Base-by-base conservation (phyloP, 2,888 invertebrate genomes). In the Andrena bucephala region DNA sequence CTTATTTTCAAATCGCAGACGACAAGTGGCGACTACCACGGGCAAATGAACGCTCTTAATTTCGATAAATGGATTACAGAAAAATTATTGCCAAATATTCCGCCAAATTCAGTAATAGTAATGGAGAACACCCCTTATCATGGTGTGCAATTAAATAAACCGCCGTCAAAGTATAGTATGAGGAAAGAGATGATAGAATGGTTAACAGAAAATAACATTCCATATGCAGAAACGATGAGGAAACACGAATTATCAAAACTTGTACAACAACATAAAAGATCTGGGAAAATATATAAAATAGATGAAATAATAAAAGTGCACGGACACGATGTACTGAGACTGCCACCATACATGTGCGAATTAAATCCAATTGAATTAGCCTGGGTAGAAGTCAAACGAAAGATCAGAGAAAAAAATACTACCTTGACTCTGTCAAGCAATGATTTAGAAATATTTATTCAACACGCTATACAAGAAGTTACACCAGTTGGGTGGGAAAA, bases 111-210 rank as follows among this genome's bases (percentile, higher is more conserved):
- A 0, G 52, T 72, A 0, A 13, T 72, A 1, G 1, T 63, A 0
- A 63, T 72, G 36, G 63, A 72, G 8, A 63, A 72, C 24, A 52
- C 62, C 0, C 52, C 71, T 0, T 72, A 63, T 1, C 36, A 72
- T n/a, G 27, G 24, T 0, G 33, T 63, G 0, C 8, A 52, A 63
- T 1, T 72, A 10, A 72, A 72, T 10, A 52, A 33, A 10, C 8
- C n/a, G 1, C 63, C 63, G 1, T 33, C 50, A 2, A 66, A 48
- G 8, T 42, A 57, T 20, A 29, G 20, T 0, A 57, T 1, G 13
- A 65, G 63, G 8, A n/a, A 5, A 1, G 33, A 63, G 0, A 65
- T 72, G 72, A 10, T 36, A 4, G 24, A 52, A 0, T 72, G 54
- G 63, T 10, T 72, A 0, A 8, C 3, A 5, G 6, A 52, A 16